Evolutionary conservation across 2,113 vertebrate genomes (phyloP), one percentile per base, ranked within the genome.

Genomic region (Scomber scombrus): DNA sequence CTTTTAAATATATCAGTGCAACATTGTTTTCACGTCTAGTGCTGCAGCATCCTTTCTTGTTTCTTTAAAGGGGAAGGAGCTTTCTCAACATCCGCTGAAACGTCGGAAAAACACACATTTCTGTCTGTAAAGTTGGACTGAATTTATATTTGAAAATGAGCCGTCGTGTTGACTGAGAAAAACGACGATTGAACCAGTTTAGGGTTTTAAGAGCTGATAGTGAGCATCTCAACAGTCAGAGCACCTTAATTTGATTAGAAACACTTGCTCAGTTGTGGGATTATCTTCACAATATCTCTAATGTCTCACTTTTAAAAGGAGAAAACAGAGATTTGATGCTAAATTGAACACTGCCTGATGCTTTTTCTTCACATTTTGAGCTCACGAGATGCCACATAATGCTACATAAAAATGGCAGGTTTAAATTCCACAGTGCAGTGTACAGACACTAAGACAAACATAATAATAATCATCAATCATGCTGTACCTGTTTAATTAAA

Each of bases 21-120:
- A 93, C 91, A 86, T 93, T 87, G 84, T 91, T 97, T 95, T 95
- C 94, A 84, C 93, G 88, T 94, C 89, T 89, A 95, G 96, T 96
- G 95, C 96, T 94, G 94, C 96, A 96, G 96, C 96, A 97, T 97
- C 96, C 95, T 95, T 97, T 95, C 95, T 46, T 89, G 91, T 92
- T 92, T 26, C 23, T 26, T 26, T 91, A 89, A 85, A 83, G 52
- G 50, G 63, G 70, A 15, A 19, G 49, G 21, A 69, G 68, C 64
- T 51, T 67, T 14, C 52, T 45, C 5, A 18, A 56, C 11, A 19
- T 51, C 54, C 3, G 8, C 31, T 56, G 21, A 70, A 43, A 57
- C 16, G n/a, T 51, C 11, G 16, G 14, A 57, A 43, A 26, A 40
- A 40, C 34, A 58, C 26, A 19, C 70, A 62, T 34, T 52, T 34